phyloP scores from a whole-genome alignment of 2,888 invertebrate species.

The Zeuzera pyrina region DNA sequence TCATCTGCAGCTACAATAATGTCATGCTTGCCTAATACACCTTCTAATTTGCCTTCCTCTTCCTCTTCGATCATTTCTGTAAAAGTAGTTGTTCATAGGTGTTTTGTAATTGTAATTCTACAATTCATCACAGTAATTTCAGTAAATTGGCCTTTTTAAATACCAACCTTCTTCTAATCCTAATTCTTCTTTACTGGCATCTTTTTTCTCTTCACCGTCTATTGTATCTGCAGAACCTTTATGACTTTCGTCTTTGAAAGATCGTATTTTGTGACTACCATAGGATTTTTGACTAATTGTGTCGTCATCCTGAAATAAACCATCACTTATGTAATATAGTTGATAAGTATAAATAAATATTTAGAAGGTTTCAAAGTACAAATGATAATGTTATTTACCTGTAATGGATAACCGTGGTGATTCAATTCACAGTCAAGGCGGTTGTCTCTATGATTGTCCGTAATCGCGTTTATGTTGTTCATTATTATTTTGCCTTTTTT shows the following conservation, averaged over 20 bases:
- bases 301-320: conserved; percentile 75
- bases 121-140: background rate
- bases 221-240: conserved; percentile 90
- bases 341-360: background rate
- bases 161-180: conserved; percentile 82
- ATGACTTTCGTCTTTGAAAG: conserved; percentile 92
- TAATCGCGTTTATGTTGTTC: conserved; percentile 88
- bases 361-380: background rate
- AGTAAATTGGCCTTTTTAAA: conserved; percentile 9
- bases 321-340: background rate
- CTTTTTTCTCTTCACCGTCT: conserved; percentile 91
- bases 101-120: too few relatives aligned
- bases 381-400: conserved; percentile 35
- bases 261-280: conserved; percentile 92
- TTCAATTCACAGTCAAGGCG: conserved; percentile 83
- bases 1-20: conserved; percentile 86
- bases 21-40: conserved; percentile 77
- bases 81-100: background rate
- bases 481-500: conserved; percentile 86
- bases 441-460: conserved; percentile 81
- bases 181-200: conserved; percentile 92
- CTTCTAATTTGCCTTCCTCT: conserved; percentile 78
- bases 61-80: conserved; percentile 73
- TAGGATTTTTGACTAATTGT: conserved; percentile 92
- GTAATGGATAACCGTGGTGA: conserved; percentile 79